phyloP scores from a whole-genome alignment of 2,888 invertebrate species.

The Meandrusa payeni region DNA sequence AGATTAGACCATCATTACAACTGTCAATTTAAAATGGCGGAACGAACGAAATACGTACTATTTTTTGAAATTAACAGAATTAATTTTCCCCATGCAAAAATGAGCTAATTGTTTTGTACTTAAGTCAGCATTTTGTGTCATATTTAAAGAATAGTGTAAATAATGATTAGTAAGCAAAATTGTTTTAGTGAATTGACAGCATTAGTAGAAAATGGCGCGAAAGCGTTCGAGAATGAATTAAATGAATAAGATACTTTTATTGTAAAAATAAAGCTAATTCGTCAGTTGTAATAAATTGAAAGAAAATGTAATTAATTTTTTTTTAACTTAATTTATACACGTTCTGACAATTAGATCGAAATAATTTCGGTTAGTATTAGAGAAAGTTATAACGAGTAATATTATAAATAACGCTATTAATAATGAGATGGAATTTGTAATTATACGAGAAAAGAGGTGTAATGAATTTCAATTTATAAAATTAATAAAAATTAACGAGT shows the following conservation, averaged over 20 bases:
- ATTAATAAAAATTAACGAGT: conserved; percentile 79
- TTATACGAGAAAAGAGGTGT: conserved; percentile 70
- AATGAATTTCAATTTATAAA: conserved; percentile 80
- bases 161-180: conserved; percentile 36
- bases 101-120: no score
- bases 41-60: no score
- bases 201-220: conserved; percentile 38
- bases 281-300: conserved; percentile 42
- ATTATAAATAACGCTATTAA: conserved; percentile 69
- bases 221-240: conserved; percentile 41
- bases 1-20: no score
- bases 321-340: conserved; percentile 63
- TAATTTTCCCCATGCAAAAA: no score
- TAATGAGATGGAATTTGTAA: conserved; percentile 77
- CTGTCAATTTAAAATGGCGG: no score
- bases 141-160: conserved; percentile 39
- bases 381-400: conserved; percentile 62
- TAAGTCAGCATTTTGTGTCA: neutral
- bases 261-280: conserved; percentile 42
- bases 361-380: conserved; percentile 66
- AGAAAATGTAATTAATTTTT: conserved; percentile 59
- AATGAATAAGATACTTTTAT: conserved; percentile 21
- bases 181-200: conserved; percentile 39
- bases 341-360: conserved; percentile 64
- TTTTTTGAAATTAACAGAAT: no score